Evolutionary conservation across 1,140 invertebrate genomes (phyloP), one percentile per base, ranked within the genome.

Genomic region (Leptopilina clavipes): DNA sequence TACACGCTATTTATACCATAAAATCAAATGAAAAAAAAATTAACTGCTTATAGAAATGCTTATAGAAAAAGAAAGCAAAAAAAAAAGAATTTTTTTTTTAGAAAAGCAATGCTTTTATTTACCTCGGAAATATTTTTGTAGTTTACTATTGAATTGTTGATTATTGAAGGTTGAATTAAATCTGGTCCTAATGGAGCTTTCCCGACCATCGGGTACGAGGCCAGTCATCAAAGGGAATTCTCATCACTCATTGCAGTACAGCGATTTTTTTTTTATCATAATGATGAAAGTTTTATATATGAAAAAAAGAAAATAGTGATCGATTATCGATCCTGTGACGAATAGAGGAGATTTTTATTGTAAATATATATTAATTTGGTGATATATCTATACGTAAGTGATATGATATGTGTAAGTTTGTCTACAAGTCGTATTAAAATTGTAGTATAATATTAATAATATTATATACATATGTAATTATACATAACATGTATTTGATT

Each of bases 311-410:
- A 52, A 52, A 52, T n/a, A 52, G n/a, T n/a, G 18, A 59, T 59
- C 18, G 54, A 8, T 59, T 59, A 1, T 59, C 10, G 18, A 22
- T 18, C 8, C 8, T 59, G 18, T 6, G 19, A 56, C 9, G 52
- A 56, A 56, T 17, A 65, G 25, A 65, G 56, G 18, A 65, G 22
- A 31, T 65, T 65, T 65, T 65, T 22, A 65, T n/a, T 65, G 59
- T 65, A 65, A 65, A 65, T 65, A 65, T 65, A 65, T 65, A 31
- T 31, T 65, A 65, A 14, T 65, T n/a, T 65, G 59, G 59, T 65
- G 59, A 65, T 65, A 65, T 31, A 52, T 52, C 48, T n/a, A 31
- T 37, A 65, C 19, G 59, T 65, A 65, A 65, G 59, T 65, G 25
- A 65, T 65, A 65, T 65, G 59, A 65, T 65, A 65, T 17, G 48